These are phyloP conservation scores for Chaetodon auriga DNA, from an alignment of 2,113 vertebrate genomes.

Conservation along the genomic window DNA sequence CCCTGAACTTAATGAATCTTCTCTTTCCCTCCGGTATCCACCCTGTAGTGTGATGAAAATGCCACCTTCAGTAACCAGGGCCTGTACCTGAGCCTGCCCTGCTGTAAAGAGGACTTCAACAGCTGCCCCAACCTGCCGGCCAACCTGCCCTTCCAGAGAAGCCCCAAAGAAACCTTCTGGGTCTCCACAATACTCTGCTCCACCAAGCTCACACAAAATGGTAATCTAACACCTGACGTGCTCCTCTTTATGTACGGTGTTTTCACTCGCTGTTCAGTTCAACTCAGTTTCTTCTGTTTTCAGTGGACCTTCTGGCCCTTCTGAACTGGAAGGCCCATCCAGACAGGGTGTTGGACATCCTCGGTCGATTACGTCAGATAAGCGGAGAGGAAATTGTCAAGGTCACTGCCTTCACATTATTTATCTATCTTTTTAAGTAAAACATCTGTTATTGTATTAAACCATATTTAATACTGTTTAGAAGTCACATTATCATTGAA, in stretches of 20 bases:
- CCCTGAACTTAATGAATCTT: background rate
- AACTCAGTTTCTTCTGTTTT: conserved; percentile 30
- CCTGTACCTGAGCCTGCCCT: conserved; percentile 94
- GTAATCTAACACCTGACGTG: conserved; percentile 73
- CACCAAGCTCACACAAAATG: conserved; percentile 97
- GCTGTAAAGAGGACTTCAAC: conserved; percentile 96
- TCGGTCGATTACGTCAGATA: conserved; percentile 93
- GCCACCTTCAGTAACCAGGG: conserved; percentile 97
- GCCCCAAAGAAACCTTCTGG: conserved; percentile 95
- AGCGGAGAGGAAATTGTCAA: conserved; percentile 97
- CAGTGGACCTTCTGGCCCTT: conserved; percentile 94
- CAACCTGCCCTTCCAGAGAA: conserved; percentile 96
- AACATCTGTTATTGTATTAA: background rate
- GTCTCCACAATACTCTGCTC: conserved; percentile 96
- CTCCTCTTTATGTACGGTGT: background rate
- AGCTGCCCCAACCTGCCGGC: conserved; percentile 93
- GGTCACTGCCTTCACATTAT: conserved; percentile 77
- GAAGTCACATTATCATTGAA: background rate
- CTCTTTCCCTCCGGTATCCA: background rate
- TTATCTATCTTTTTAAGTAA: background rate
- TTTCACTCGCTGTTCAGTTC: background rate
- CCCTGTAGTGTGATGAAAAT: conserved; percentile 92
- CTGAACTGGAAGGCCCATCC: conserved; percentile 98
- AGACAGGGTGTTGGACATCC: conserved; percentile 93
- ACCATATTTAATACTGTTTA: background rate